A percentile compares a stretch with the other conserved stretches of the same genome.
phyloP scores from a whole-genome alignment of 2,797 vertebrate genomes.

The Huso huso region DNA sequence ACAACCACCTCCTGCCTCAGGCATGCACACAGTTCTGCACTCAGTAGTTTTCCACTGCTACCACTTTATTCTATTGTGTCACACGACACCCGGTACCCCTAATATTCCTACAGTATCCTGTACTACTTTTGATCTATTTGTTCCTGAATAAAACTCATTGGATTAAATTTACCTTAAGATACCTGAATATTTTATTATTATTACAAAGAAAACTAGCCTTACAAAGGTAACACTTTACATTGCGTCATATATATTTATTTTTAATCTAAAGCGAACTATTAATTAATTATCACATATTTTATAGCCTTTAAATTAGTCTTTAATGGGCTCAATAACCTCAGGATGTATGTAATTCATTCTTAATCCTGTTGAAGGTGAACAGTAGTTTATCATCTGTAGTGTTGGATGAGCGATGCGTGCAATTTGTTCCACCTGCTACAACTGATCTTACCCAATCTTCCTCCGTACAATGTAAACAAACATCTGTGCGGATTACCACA shows the following conservation, averaged over 20 bases:
- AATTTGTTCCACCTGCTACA: conserved; percentile 30
- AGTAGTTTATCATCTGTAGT: conserved; percentile 48
- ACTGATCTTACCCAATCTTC: conserved; percentile 25
- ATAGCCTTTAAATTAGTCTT: conserved; percentile 68
- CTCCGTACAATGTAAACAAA: conserved; percentile 27
- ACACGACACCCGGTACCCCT: too few species aligned
- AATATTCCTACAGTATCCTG: too few species aligned
- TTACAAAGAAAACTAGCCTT: too few species aligned
- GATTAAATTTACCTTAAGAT: too few species aligned
- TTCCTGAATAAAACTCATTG: too few species aligned
- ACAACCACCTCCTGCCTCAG: too few species aligned
- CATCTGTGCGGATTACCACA: conserved; percentile 25
- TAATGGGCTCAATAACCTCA: conserved; percentile 65
- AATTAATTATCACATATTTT: conserved; percentile 48
- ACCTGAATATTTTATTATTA: too few species aligned
- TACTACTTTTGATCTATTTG: too few species aligned
- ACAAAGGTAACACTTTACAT: too few species aligned
- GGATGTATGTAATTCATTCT: conserved; percentile 62
- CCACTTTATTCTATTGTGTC: too few species aligned
- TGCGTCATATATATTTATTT: not conserved
- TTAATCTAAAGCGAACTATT: not conserved
- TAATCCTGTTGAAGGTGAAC: conserved; percentile 58
- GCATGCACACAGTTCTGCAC: too few species aligned
- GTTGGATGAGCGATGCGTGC: conserved; percentile 32
- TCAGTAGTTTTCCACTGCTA: too few species aligned